Evolutionary conservation across 2,888 invertebrate genomes (phyloP), one percentile per base, ranked within the genome.

Genomic region (Hemistola chrysoprasaria): DNA sequence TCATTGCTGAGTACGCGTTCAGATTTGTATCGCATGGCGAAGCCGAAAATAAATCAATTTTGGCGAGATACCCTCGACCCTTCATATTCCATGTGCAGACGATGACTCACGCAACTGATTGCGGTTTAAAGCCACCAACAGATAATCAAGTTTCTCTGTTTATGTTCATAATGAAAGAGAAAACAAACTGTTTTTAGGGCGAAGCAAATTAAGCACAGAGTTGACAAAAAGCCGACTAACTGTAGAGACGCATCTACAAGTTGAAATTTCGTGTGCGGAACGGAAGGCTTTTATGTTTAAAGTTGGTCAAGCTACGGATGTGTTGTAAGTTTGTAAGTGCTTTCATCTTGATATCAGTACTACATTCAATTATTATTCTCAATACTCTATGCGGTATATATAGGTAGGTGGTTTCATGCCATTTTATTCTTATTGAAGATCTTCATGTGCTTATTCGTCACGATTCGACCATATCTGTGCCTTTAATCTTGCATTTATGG

Each of bases 241-340:
- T 60, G 45, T 46, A 50, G 62, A 65, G 61, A 69, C 61, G 62
- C 60, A 52, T 62, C 37, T 38, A 62, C 63, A 75, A 84, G 83
- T 84, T 73, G 73, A 73, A 78, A 74, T 76, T 62, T 78, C 73
- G 75, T 82, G 77, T 79, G 81, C 78, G 81, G 80, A 84, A 82
- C 85, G 83, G 81, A 81, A 81, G 78, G 72, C 76, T 75, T 77
- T 73, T 75, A 71, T 59, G 59, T 68, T 55, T 59, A 64, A 64
- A 71, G 70, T 76, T 76, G 81, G 76, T 69, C 78, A 71, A 82
- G 73, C 62, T 61, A 69, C 85, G 85, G 86, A 85, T 75, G 59
- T 84, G 79, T 74, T 64, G 79, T 64, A 79, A 81, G 60, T 16
- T n/a, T 2, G 16, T 16, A 16, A 4, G 50, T 50, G 9, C 60